A percentile compares a stretch with the other conserved stretches of the same genome.
phyloP scores from a whole-genome alignment of 2,797 vertebrate species.

The Hylomyscus alleni region DNA sequence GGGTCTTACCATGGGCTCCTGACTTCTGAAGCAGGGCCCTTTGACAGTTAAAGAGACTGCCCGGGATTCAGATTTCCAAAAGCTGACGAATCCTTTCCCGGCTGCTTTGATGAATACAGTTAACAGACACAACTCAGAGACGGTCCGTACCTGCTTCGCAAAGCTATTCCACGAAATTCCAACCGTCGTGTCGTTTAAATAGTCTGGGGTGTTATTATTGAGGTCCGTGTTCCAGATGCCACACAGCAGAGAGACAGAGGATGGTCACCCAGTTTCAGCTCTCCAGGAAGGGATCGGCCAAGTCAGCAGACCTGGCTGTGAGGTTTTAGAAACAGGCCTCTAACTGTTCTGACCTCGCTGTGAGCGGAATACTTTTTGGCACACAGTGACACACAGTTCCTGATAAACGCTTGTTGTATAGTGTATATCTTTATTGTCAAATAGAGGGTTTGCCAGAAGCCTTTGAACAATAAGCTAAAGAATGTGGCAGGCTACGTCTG shows the following conservation, averaged over 20 bases:
- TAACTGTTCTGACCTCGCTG: not conserved
- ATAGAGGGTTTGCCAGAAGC: not conserved
- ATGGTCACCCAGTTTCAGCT: not conserved
- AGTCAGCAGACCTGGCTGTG: not conserved
- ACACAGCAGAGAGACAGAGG: not conserved
- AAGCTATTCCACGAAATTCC: not conserved
- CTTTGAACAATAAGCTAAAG: conserved; percentile 19
- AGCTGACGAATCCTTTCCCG: not conserved
- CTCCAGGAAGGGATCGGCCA: not conserved
- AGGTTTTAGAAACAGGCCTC: not conserved
- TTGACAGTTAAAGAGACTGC: conserved; percentile 36
- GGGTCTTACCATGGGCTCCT: not conserved
- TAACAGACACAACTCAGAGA: not conserved
- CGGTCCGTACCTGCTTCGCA: not conserved
- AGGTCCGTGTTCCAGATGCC: not conserved
- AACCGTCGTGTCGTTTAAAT: conserved; percentile 31
- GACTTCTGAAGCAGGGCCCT: conserved; percentile 2
- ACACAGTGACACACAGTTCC: not conserved
- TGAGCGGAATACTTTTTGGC: not conserved
- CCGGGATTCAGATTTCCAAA: conserved; percentile 5
- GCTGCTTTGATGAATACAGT: conserved; percentile 4
- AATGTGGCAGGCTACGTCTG: not conserved
- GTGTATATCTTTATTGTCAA: not conserved
- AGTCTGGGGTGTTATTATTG: not conserved
- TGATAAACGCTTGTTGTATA: not conserved